A percentile compares a stretch with the other conserved stretches of the same genome.
phyloP scores from a whole-genome alignment of 92 coral and sea anemone species.

The Heteractis magnifica region DNA sequence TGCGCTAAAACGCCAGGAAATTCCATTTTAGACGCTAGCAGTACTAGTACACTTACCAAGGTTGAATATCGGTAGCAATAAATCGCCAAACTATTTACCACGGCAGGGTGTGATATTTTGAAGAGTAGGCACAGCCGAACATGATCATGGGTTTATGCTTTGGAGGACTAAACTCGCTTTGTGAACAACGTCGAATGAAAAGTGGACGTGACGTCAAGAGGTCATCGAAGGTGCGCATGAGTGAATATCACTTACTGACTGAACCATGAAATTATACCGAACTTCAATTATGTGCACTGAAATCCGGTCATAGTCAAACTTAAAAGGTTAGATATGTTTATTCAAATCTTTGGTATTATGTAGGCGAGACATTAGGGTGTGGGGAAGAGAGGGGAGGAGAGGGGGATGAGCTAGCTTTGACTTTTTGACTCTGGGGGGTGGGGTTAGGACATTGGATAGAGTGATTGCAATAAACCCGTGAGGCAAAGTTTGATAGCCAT shows the following conservation, averaged over 20 bases:
- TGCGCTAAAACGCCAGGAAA: too few relatives aligned
- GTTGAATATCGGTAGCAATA: too few relatives aligned
- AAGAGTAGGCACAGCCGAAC: background rate
- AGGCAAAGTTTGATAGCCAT: too few relatives aligned
- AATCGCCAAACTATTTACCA: too few relatives aligned
- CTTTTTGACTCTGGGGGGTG: too few relatives aligned
- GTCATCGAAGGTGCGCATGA: background rate
- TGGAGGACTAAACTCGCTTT: background rate
- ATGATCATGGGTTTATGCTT: background rate
- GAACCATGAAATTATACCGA: background rate
- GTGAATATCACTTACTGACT: background rate
- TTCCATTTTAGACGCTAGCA: too few relatives aligned
- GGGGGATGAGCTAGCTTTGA: too few relatives aligned
- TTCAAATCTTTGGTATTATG: background rate
- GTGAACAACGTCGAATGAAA: background rate
- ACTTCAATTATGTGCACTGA: background rate
- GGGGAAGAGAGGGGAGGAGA: too few relatives aligned
- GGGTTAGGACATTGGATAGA: too few relatives aligned
- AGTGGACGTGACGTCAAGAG: background rate
- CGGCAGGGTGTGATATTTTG: background rate
- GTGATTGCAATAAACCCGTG: too few relatives aligned
- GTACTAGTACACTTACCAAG: too few relatives aligned
- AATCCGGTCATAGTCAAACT: background rate
- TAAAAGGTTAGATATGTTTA: background rate
- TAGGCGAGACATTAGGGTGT: too few relatives aligned